Evolutionary conservation across 1,140 invertebrate species (phyloP), one percentile per base, ranked within the genome.

Genomic region (Bathynomus jamesi): DNA sequence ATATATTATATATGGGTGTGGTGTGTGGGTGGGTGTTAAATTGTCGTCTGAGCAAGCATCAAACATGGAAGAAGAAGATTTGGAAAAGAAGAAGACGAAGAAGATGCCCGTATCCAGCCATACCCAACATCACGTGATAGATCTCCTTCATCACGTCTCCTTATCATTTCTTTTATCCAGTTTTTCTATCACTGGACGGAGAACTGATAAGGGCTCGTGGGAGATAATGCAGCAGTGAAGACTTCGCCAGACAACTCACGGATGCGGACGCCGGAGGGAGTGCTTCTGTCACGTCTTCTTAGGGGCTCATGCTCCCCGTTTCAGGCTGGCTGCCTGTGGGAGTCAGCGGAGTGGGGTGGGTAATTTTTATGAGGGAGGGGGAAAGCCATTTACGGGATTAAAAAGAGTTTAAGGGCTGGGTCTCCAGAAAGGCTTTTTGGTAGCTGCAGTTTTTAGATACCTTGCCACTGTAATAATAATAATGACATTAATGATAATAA

Each of bases 101-200:
- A n/a, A n/a, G n/a, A n/a, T n/a, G n/a, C n/a, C n/a, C n/a, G n/a
- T n/a, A n/a, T n/a, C n/a, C n/a, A n/a, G n/a, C n/a, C n/a, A n/a
- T n/a, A n/a, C n/a, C n/a, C n/a, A n/a, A n/a, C n/a, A n/a, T n/a
- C n/a, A n/a, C 17, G 62, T 64, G 17, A 67, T 25, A 8, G 21
- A 69, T 68, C 63, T 73, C 71, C 66, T 21, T 28, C 29, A 21
- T 17, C 66, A 73, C 71, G 71, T 69, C 68, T 73, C 71, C 71
- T 73, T 73, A 73, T 73, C 71, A 73, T 68, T 73, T 73, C 71
- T 73, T 73, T 73, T 69, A 68, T 67, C 71, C 71, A 73, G 71
- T 73, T 73, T 73, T 73, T 61, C 27, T 69, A 73, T 30, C 66
- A 73, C 71, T 73, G 71, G 71, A 73, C 71, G 71, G 71, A 73